Base-by-base conservation (phyloP, 1,140 invertebrate genomes). In the Drosophila nigrodunni region DNA sequence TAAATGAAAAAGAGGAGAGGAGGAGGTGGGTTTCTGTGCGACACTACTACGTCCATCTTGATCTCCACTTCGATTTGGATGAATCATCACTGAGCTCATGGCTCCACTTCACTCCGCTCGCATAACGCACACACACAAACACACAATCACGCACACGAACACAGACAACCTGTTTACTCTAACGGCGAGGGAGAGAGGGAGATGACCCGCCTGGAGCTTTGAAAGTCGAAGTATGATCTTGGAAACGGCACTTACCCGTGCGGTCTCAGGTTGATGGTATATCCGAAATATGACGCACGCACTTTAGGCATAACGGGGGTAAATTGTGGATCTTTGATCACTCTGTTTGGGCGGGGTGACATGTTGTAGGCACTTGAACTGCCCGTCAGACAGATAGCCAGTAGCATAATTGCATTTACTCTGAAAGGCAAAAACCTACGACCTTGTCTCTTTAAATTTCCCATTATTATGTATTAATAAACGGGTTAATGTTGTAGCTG, bases 211-310 rank as follows among this genome's bases (percentile, higher is more conserved):
- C 18, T 13, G 13, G 21, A 62, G 47, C 46, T 60, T 25, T 54
- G 25, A 59, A 21, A 71, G 68, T 57, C 55, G 41, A 58, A 25
- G 43, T 37, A 15, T 55, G 10, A 69, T 61, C 35, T 34, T 30
- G 18, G 37, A 39, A 59, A 72, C 74, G 64, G 67, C 50, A 83
- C 88, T 92, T 80, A 92, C 91, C 91, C 88, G 55, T 78, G 75
- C 34, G 77, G 77, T 61, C 91, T 77, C 59, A 92, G 60, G 54
- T 66, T 91, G 68, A 92, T 77, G 37, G 66, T 87, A 59, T 76
- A 92, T 57, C 92, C 92, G 62, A 92, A 92, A 77, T 92, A 92
- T 80, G 92, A 92, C 64, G 87, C 82, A 76, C 82, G 82, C 57
- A 76, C 70, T 81, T 92, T 92, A 25, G 90, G 82, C 67, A 91